These are phyloP conservation scores for Cassiopea xamachana DNA, from an alignment of 30 jellyfish, hydroid and myxozoan genomes.

Conservation along the genomic window DNA sequence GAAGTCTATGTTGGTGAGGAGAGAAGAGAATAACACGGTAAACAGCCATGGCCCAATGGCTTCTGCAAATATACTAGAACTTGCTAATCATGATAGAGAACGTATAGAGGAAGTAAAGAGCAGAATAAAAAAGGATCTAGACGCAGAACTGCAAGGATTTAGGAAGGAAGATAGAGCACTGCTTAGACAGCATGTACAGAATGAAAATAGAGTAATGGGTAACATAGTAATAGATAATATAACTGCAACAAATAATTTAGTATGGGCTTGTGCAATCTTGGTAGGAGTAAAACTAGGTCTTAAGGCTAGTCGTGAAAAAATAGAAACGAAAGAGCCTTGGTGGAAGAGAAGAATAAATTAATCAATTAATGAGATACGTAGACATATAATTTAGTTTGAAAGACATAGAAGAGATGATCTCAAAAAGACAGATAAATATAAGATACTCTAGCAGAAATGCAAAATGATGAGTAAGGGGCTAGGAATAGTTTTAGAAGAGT, in stretches of 20 bases:
- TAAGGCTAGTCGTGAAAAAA: conserved; percentile 7
- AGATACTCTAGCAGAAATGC: conserved; percentile 18
- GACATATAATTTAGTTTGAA: background rate
- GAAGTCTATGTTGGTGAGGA: conserved; percentile 42
- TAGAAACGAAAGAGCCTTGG: conserved; percentile 17
- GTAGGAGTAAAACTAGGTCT: conserved; percentile 27
- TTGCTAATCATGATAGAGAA: conserved; percentile 13
- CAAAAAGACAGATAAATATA: background rate
- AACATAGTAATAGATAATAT: background rate
- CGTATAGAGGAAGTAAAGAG: conserved; percentile 27
- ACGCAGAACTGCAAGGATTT: conserved; percentile 44
- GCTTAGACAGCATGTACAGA: conserved; percentile 12
- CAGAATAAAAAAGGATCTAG: conserved; percentile 35
- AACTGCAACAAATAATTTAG: conserved; percentile 28
- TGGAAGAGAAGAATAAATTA: background rate
- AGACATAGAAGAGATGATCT: conserved; percentile 32
- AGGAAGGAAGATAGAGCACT: conserved; percentile 21
- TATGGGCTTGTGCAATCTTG: conserved; percentile 39
- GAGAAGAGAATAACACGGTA: conserved; percentile 30
- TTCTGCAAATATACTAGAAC: conserved; percentile 23
- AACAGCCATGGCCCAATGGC: conserved; percentile 16
- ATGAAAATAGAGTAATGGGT: background rate
- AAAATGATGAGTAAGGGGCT: background rate
- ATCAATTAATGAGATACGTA: background rate
- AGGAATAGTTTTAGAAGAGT: background rate